Percentiles rank a stretch among this genome's conserved stretches.
These are phyloP conservation scores for Cotesia congregata DNA, from an alignment of 2,888 invertebrate species.

Conservation along the genomic window DNA sequence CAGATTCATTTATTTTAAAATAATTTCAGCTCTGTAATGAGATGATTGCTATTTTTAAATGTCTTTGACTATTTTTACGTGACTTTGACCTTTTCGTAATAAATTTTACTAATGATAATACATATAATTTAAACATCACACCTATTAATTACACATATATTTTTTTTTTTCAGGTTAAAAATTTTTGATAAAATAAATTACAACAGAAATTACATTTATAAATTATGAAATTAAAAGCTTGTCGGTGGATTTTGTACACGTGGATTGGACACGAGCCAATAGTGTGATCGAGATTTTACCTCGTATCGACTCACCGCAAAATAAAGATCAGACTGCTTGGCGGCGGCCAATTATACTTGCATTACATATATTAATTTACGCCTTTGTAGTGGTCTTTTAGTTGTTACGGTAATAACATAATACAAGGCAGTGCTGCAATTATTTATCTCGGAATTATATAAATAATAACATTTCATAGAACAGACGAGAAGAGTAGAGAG, in stretches of 20 bases:
- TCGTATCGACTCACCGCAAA: slow-evolving; percentile 14
- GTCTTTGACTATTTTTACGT: not conserved
- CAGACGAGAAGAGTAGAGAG: not conserved
- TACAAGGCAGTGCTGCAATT: too few species aligned
- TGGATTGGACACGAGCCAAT: slow-evolving; percentile 37
- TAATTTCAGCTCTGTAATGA: not conserved
- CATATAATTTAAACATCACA: not conserved
- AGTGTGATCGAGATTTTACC: slow-evolving; percentile 17
- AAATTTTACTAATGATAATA: not conserved
- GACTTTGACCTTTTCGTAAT: not conserved
- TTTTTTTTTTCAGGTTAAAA: not conserved
- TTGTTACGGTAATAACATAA: not conserved
- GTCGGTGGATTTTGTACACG: slow-evolving; percentile 7
- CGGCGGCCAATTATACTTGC: slow-evolving; percentile 15
- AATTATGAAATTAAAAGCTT: not conserved
- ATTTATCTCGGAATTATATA: not conserved
- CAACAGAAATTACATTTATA: not conserved
- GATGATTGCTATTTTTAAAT: not conserved
- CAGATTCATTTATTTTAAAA: too few species aligned
- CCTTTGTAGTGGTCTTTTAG: not conserved
- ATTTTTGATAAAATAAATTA: not conserved
- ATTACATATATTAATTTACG: not conserved
- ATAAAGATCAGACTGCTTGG: slow-evolving; percentile 34
- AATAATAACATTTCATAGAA: not conserved
- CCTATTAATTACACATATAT: not conserved